phyloP scores from a whole-genome alignment of 2,797 vertebrate genomes.

The Megaceryle alcyon region DNA sequence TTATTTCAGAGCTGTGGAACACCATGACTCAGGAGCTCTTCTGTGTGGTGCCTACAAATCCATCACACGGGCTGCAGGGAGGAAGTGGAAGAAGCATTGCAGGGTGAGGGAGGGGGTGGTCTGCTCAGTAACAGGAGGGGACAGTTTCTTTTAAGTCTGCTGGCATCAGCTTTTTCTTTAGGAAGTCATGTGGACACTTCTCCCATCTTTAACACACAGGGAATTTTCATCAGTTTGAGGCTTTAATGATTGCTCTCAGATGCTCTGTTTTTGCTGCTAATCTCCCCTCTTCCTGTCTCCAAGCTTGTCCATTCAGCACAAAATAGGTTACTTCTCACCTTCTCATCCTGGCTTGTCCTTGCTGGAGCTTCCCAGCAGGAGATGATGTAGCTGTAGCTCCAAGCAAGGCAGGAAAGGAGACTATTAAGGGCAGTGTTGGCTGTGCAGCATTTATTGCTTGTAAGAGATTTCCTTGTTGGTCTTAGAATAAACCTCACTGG shows the following conservation, averaged over 20 bases:
- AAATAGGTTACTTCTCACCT: neutral
- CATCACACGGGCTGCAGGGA: neutral
- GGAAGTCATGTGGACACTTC: neutral
- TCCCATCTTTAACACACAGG: neutral
- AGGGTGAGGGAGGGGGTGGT: neutral
- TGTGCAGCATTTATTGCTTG: neutral
- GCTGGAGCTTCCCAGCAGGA: neutral
- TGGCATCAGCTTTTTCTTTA: constrained; percentile 26
- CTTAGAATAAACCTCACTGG: neutral
- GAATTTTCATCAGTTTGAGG: neutral
- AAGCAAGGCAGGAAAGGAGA: neutral
- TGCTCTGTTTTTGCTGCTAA: neutral
- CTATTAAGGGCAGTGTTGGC: neutral
- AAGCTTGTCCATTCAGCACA: neutral
- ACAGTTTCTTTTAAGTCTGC: neutral
- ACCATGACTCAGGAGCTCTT: constrained; percentile 50
- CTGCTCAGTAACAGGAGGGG: neutral
- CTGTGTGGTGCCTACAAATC: neutral
- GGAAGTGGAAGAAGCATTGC: constrained; percentile 9
- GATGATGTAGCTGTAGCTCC: neutral
- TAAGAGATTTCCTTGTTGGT: neutral
- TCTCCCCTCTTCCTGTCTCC: neutral
- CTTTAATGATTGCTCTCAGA: neutral
- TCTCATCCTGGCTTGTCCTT: neutral
- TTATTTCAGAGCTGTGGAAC: constrained; percentile 26